Evolutionary conservation across 2,113 vertebrate genomes (phyloP).

Genomic region (Rhabdomys dilectus): DNA sequence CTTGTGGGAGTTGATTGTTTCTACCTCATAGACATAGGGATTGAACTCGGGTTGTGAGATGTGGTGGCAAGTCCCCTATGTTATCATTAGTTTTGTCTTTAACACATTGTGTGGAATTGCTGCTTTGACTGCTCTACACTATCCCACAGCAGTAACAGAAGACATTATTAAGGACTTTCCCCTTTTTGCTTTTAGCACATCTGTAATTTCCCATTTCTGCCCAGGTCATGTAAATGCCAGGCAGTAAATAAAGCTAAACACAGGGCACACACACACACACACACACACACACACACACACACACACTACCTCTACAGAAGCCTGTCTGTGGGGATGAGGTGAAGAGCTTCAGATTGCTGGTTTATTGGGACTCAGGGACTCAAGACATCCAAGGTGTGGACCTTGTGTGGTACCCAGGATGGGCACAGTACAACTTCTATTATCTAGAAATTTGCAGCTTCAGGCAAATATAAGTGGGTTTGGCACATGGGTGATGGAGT

Average conservation of each 20-base stretch:
- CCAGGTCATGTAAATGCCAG: background rate
- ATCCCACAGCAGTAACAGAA: rapidly evolving
- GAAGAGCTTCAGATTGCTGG: background rate
- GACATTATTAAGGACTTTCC: background rate
- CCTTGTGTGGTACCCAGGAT: background rate
- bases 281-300: too few species aligned
- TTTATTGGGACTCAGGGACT: background rate
- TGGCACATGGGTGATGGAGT: background rate
- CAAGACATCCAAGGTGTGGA: rapidly evolving
- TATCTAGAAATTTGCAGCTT: slow-evolving; percentile 17
- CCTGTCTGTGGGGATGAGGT: background rate
- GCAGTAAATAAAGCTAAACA: background rate
- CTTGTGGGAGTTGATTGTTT: too few species aligned
- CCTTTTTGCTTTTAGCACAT: background rate
- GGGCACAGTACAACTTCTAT: background rate
- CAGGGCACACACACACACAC: too few species aligned
- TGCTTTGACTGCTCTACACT: background rate
- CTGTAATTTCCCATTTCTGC: slow-evolving; percentile 50
- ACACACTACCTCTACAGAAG: background rate
- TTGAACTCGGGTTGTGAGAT: background rate
- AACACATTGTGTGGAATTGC: rapidly evolving
- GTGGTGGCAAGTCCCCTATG: background rate
- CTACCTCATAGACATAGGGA: background rate
- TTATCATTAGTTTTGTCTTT: background rate
- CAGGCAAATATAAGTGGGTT: background rate